Base-by-base conservation (phyloP, 2,113 vertebrate genomes). In the Desmodus rotundus region DNA sequence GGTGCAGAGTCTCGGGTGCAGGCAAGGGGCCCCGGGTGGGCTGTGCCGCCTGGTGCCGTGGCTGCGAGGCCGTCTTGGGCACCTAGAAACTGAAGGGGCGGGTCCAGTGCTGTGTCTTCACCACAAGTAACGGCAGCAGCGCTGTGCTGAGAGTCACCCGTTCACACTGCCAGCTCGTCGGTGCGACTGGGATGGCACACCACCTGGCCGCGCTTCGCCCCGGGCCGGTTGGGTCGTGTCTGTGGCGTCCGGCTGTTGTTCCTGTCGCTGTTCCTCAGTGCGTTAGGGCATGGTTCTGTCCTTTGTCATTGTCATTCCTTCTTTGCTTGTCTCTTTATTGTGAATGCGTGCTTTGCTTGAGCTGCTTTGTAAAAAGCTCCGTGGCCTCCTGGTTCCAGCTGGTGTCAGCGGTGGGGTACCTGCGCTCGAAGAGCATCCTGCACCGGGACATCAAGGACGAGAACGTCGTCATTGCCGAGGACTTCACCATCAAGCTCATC, bases 371-470 rank as follows among this genome's bases (percentile, higher is more conserved):
- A 15, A 0, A 58, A 45, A 41, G 67, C 86, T 94, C 95, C 41
- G 8, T 45, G 2, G 26, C 12, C 81, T 73, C 94, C 36, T 81
- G 26, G 20, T 97, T 98, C 45, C 96, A 99, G 99, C 96, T 99
- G 97, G 99, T 99, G 65, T 99, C 99, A 0, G 99, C 99, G 4
- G 99, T 99, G 76, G 98, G 98, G 7, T 99, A 99, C 95, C 98
- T 99, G 87, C 99, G 98, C 92, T 97, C 97, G 0, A 98, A 98
- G 95, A 98, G 97, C 95, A 98, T 99, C 92, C 97, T 99, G 33
- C 99, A 99, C 85, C 98, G 99, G 67, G 99, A 99, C 93, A 99
- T 99, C 95, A 99, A 99, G 97, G 99, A 99, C 31, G 99, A 99
- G 97, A 99, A 99, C 97, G 99, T 99, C 17, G 99, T 99, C 77